Evolutionary conservation across 1,140 invertebrate genomes (phyloP).

Genomic region (Pachyrhynchus sulphureomaculatus): DNA sequence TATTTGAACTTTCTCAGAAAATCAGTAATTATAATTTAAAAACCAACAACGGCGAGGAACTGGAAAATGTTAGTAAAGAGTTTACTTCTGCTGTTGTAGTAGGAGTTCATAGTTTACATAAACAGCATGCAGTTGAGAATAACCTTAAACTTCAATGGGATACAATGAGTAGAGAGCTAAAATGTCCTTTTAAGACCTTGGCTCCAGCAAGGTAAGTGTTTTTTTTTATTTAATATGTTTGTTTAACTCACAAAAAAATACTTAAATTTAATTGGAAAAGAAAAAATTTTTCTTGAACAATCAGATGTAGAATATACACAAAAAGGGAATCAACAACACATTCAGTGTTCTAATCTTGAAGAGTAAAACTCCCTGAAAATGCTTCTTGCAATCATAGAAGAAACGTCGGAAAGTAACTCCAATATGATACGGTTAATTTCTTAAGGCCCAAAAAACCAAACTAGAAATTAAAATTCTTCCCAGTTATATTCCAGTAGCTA

Average conservation of each 20-base stretch:
- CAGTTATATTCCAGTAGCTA: too few species aligned
- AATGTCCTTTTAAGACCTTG: conserved; percentile 65
- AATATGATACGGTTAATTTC: too few species aligned
- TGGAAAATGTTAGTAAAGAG: conserved; percentile 32
- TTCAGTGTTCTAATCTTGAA: too few species aligned
- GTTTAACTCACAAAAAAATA: neutral
- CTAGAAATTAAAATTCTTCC: too few species aligned
- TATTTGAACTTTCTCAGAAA: conserved; percentile 36
- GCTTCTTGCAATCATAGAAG: too few species aligned
- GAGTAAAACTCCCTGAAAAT: too few species aligned
- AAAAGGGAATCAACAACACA: too few species aligned
- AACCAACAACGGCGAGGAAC: conserved; percentile 18
- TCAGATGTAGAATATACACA: too few species aligned
- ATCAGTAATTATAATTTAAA: conserved; percentile 29
- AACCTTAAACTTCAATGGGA: conserved; percentile 72
- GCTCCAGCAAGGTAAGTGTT: conserved; percentile 58
- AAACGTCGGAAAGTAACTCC: too few species aligned
- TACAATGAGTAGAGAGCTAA: conserved; percentile 63
- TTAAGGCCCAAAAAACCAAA: too few species aligned
- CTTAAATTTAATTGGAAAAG: too few species aligned
- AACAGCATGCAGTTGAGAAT: conserved; percentile 58
- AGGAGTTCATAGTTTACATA: conserved; percentile 51
- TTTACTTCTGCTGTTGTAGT: conserved; percentile 17
- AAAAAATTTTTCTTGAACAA: neutral
- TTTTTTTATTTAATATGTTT: neutral